These are phyloP conservation scores for Xyliphius kryptos DNA, from an alignment of 2,113 vertebrate genomes.

Conservation along the genomic window DNA sequence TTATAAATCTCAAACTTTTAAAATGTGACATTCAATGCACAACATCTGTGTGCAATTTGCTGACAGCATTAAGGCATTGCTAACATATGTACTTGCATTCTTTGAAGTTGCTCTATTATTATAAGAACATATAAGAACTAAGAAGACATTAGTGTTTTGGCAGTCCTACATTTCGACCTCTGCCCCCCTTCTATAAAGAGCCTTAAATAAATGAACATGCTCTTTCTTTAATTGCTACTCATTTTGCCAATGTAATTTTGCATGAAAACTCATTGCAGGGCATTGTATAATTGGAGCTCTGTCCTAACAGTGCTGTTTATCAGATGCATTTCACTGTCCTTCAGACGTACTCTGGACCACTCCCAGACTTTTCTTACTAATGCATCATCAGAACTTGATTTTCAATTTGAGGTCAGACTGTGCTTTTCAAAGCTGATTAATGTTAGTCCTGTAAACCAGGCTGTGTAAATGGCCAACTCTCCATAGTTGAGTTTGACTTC, in stretches of 20 bases:
- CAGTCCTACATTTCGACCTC: conserved; percentile 41
- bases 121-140: conserved; percentile 17
- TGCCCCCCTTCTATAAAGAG: conserved; percentile 25
- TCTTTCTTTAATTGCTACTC: conserved; percentile 38
- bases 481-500: not conserved
- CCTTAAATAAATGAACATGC: conserved; percentile 42
- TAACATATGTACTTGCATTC: conserved; percentile 7
- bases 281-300: conserved; percentile 29
- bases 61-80: conserved; percentile 4
- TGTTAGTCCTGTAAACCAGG: not conserved
- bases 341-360: conserved; percentile 19
- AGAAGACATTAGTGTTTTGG: conserved; percentile 35
- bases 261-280: conserved; percentile 36
- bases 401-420: not conserved
- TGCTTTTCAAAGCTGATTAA: not conserved
- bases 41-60: conserved; percentile 13
- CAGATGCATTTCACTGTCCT: conserved; percentile 26
- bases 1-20: not conserved
- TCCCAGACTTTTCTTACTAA: conserved; percentile 17
- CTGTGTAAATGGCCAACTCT: not conserved
- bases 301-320: conserved; percentile 41
- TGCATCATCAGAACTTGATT: conserved; percentile 1
- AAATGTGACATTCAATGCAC: not conserved
- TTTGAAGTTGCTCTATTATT: conserved; percentile 31
- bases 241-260: conserved; percentile 41